phyloP scores from a whole-genome alignment of 2,113 vertebrate genomes.

The Vimba vimba region DNA sequence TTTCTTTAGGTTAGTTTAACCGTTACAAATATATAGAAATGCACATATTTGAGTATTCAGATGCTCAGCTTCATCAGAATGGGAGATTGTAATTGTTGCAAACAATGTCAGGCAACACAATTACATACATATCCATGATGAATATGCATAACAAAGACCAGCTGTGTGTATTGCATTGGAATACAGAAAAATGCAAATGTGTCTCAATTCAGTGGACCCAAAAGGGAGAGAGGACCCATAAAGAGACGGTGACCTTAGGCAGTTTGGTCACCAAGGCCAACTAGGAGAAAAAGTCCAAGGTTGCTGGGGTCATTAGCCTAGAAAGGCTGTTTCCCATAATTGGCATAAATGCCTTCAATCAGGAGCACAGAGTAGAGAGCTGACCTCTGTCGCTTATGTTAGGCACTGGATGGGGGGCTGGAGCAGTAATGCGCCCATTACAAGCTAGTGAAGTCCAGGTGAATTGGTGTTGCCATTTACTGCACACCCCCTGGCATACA shows the following conservation, averaged over 20 bases:
- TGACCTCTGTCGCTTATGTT: conserved; percentile 81
- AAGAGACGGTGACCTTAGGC: conserved; percentile 75
- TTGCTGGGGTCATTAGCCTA: conserved; percentile 83
- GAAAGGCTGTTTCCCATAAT: conserved; percentile 83
- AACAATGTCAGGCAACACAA: conserved; percentile 28
- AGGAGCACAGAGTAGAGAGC: conserved; percentile 85
- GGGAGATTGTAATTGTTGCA: conserved; percentile 36
- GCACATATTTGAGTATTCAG: conserved; percentile 10
- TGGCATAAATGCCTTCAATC: conserved; percentile 83
- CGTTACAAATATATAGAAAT: conserved; percentile 3
- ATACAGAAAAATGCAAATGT: conserved; percentile 36
- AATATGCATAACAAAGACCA: conserved; percentile 45
- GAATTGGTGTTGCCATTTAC: conserved; percentile 88
- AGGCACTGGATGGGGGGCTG: conserved; percentile 82
- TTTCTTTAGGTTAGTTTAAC: conserved; percentile 36
- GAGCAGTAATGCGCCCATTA: conserved; percentile 85
- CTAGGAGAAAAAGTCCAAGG: conserved; percentile 83
- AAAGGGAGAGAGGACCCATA: conserved; percentile 61
- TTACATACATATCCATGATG: conserved; percentile 40
- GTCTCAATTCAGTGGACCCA: conserved; percentile 66
- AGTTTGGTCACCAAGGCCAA: conserved; percentile 66
- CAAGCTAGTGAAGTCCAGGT: conserved; percentile 85
- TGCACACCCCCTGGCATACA: conserved; percentile 85
- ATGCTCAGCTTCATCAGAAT: conserved; percentile 11
- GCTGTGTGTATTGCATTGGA: conserved; percentile 39